phyloP scores from a whole-genome alignment of 2,113 vertebrate genomes.

The Lepisosteus oculatus region DNA sequence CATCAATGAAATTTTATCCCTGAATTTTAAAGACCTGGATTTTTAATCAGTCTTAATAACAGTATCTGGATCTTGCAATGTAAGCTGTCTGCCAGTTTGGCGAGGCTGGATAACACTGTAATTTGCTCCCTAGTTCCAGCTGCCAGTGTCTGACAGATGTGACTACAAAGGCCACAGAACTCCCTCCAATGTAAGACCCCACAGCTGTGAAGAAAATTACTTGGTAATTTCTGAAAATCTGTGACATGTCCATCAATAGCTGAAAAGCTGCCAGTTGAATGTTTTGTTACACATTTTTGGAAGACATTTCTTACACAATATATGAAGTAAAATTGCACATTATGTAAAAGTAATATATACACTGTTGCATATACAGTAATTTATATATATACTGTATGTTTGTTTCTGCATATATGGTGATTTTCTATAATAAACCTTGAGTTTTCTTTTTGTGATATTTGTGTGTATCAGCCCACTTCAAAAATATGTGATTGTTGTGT shows the following conservation, averaged over 20 bases:
- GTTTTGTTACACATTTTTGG: too few species aligned
- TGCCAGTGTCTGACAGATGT: constrained; percentile 59
- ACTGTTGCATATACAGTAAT: too few species aligned
- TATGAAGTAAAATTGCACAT: too few species aligned
- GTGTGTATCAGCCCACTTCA: too few species aligned
- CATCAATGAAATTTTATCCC: constrained; percentile 10
- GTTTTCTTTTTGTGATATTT: too few species aligned
- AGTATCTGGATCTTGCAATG: constrained; percentile 32
- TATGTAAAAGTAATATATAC: too few species aligned
- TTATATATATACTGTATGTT: too few species aligned
- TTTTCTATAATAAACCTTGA: too few species aligned
- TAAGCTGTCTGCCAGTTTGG: constrained; percentile 43
- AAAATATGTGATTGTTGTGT: too few species aligned
- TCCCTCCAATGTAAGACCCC: constrained; percentile 26
- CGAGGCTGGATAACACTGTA: constrained; percentile 48
- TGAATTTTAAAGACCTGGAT: constrained; percentile 24
- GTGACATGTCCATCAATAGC: constrained; percentile 48
- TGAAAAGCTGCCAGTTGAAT: constrained; percentile 41
- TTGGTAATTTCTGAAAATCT: constrained; percentile 43
- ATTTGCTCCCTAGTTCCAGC: constrained; percentile 54
- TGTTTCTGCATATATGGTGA: too few species aligned
- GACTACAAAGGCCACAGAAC: constrained; percentile 50
- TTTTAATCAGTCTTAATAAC: constrained; percentile 48
- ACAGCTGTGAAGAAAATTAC: constrained; percentile 53
- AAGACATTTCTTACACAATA: too few species aligned